A percentile compares a stretch with the other conserved stretches of the same genome.
Evolutionary conservation across 2,113 vertebrate genomes (phyloP).

Genomic region (Oostethus manadensis): DNA sequence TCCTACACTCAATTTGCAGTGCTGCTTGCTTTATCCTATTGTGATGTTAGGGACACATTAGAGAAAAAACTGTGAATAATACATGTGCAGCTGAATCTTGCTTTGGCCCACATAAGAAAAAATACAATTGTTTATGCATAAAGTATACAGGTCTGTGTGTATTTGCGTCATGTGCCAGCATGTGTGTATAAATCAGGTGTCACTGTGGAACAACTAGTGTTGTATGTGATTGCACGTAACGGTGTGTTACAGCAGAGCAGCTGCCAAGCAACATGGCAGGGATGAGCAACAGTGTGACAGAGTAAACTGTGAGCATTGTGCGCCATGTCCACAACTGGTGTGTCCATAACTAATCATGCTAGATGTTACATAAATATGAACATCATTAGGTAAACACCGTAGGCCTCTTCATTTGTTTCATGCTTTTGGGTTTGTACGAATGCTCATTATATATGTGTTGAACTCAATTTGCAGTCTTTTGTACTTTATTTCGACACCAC

Average conservation of each 20-base stretch:
- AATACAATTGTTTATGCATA: conserved; percentile 10
- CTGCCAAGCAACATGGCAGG: conserved; percentile 43
- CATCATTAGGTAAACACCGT: conserved; percentile 36
- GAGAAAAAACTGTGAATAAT: conserved; percentile 49
- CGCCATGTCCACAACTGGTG: conserved; percentile 8
- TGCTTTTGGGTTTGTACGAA: neutral
- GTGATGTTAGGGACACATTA: conserved; percentile 5
- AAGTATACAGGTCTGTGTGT: conserved; percentile 10
- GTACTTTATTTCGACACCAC: conserved; percentile 16
- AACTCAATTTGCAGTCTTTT: conserved; percentile 25
- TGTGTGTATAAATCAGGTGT: conserved; percentile 9
- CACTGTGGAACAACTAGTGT: conserved; percentile 11
- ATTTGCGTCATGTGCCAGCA: neutral
- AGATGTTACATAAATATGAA: conserved; percentile 25
- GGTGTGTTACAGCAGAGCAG: conserved; percentile 50
- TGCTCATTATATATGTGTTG: conserved; percentile 16
- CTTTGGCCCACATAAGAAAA: conserved; percentile 39
- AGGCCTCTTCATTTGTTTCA: conserved; percentile 17
- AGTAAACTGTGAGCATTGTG: conserved; percentile 28
- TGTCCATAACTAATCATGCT: conserved; percentile 43
- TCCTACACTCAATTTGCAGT: conserved; percentile 24
- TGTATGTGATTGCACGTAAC: conserved; percentile 43
- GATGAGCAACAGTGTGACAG: conserved; percentile 24
- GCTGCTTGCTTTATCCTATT: conserved; percentile 39
- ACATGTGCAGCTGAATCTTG: conserved; percentile 41